Evolutionary conservation across 2,113 vertebrate species (phyloP).

Genomic region (Indicator maculatus): DNA sequence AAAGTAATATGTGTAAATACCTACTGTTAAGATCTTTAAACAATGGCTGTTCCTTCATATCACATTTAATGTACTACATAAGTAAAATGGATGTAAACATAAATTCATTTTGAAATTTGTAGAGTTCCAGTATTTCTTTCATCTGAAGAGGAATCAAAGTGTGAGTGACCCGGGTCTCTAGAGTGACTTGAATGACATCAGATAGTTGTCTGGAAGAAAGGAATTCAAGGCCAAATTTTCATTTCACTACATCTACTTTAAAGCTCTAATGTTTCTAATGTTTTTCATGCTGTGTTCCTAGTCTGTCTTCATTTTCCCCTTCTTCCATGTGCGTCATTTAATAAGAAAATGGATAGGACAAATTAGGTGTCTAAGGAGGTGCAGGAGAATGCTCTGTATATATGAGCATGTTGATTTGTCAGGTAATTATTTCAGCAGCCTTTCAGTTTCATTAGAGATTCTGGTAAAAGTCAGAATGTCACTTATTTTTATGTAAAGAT

Average conservation of each 20-base stretch:
- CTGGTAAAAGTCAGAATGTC: conserved; percentile 18
- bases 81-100: not conserved
- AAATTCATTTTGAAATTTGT: not conserved
- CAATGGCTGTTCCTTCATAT: not conserved
- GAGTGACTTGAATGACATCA: not conserved
- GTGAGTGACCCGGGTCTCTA: not conserved
- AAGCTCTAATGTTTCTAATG: not conserved
- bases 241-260: not conserved
- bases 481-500: conserved; percentile 48
- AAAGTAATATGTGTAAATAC: not conserved
- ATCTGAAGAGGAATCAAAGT: not conserved
- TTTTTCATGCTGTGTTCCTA: not conserved
- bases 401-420: not conserved
- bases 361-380: not conserved
- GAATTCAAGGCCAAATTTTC: not conserved
- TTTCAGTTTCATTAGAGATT: conserved; percentile 44
- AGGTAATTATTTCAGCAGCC: conserved; percentile 34
- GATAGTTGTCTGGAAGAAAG: not conserved
- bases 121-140: not conserved
- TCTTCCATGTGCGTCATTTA: not conserved
- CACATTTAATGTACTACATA: not conserved
- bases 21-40: not conserved
- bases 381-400: not conserved
- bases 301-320: not conserved
- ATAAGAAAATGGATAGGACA: not conserved